Evolutionary conservation across 2,888 invertebrate species (phyloP).

Genomic region (Eupithecia inturbata): DNA sequence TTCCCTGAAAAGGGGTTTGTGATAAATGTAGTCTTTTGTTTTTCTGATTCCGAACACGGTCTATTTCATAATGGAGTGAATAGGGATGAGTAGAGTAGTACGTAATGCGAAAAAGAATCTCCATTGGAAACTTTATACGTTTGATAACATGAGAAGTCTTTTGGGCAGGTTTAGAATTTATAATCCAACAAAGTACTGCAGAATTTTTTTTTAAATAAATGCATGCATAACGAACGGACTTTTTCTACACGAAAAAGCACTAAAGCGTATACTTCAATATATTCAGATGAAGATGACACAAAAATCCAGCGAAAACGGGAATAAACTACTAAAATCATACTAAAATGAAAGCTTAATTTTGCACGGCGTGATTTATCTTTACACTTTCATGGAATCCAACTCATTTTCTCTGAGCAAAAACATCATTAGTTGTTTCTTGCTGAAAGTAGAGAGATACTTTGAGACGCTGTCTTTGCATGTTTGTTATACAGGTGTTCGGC

Average conservation of each 20-base stretch:
- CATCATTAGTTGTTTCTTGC: conserved; percentile 42
- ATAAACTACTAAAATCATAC: conserved; percentile 10
- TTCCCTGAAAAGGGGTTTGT: conserved; percentile 35
- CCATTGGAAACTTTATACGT: neutral
- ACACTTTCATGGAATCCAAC: conserved; percentile 41
- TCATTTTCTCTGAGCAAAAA: conserved; percentile 40
- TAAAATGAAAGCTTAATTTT: conserved; percentile 30
- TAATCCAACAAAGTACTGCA: neutral
- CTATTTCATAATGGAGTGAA: conserved; percentile 36
- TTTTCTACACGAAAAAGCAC: neutral
- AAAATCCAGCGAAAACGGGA: conserved; percentile 13
- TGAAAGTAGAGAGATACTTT: conserved; percentile 29
- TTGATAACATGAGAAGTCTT: neutral
- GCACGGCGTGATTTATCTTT: conserved; percentile 38
- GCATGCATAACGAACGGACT: neutral
- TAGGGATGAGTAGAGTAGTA: neutral
- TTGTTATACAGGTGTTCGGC: no score
- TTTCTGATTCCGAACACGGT: conserved; percentile 38
- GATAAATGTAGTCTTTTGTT: conserved; percentile 45
- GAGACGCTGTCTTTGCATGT: conserved; percentile 13
- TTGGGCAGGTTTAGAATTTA: neutral
- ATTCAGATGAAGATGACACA: conserved; percentile 15
- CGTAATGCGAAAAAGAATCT: neutral
- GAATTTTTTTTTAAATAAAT: neutral
- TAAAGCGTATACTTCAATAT: conserved; percentile 8